These are phyloP conservation scores for Triops cancriformis DNA, from an alignment of 1,140 invertebrate genomes.

Conservation along the genomic window DNA sequence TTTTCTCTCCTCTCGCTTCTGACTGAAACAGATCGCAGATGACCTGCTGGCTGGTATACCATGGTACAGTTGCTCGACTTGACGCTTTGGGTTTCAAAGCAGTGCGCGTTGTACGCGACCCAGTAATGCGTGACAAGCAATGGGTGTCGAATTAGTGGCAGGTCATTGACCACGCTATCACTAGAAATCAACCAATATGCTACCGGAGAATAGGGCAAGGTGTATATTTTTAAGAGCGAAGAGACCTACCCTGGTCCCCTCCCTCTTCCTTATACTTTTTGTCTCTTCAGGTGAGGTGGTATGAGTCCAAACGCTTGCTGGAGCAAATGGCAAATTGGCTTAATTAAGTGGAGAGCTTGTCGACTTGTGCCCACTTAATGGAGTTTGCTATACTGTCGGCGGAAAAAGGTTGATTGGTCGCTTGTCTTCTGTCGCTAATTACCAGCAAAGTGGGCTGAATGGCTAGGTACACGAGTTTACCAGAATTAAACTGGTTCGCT, in stretches of 20 bases:
- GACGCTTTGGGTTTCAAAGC: conserved; percentile 13
- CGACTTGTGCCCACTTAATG: not conserved
- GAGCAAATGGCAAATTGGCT: not conserved
- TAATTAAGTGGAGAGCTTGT: not conserved
- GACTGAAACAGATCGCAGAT: conserved; percentile 1
- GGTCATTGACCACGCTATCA: conserved; percentile 9
- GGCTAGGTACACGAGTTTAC: not conserved
- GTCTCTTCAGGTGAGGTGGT: too few relatives aligned
- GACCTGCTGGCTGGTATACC: not conserved
- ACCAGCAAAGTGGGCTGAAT: not conserved
- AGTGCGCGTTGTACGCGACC: conserved; percentile 4
- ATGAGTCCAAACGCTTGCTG: too few relatives aligned
- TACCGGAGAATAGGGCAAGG: not conserved
- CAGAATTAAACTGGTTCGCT: not conserved
- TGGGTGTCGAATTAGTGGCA: conserved; percentile 12
- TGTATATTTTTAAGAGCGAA: not conserved
- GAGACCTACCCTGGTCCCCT: too few relatives aligned
- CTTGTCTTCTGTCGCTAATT: not conserved
- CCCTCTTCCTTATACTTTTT: too few relatives aligned
- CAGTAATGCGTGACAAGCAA: conserved; percentile 9
- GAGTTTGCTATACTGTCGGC: not conserved
- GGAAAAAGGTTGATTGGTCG: not conserved
- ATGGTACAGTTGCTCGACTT: not conserved
- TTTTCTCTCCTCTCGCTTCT: not conserved
- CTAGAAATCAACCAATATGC: not conserved